Evolutionary conservation across 2,797 vertebrate species (phyloP).

Genomic region (Acipenser oxyrinchus): DNA sequence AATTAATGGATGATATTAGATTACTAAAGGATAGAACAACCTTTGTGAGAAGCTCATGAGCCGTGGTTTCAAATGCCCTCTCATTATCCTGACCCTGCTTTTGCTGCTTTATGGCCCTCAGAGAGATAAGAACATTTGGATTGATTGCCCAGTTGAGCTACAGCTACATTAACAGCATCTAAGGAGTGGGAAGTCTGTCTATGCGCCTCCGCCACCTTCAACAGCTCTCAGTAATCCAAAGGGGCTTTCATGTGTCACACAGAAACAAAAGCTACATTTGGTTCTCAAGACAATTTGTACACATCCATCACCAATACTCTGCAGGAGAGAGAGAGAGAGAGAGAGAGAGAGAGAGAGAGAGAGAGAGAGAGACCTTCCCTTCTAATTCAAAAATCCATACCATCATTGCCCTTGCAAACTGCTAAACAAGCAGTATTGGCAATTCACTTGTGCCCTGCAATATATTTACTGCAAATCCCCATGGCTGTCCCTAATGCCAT

Average conservation of each 20-base stretch:
- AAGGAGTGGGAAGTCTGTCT: not conserved
- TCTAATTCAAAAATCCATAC: slow-evolving; percentile 71
- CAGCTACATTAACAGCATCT: slow-evolving; percentile 26
- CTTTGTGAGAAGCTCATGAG: not conserved
- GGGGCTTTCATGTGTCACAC: slow-evolving; percentile 49
- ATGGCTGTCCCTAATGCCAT: slow-evolving; percentile 47
- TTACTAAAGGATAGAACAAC: not conserved
- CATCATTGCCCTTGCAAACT: slow-evolving; percentile 65
- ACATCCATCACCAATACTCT: slow-evolving; percentile 56
- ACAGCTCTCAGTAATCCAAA: slow-evolving; percentile 42
- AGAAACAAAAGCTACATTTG: slow-evolving; percentile 45
- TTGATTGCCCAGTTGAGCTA: slow-evolving; percentile 27
- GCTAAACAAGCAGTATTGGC: slow-evolving; percentile 72
- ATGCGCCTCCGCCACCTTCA: slow-evolving; percentile 21
- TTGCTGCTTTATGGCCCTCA: not conserved
- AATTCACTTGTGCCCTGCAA: slow-evolving; percentile 68
- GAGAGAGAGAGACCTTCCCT: slow-evolving; percentile 50
- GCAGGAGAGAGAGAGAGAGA: slow-evolving; percentile 45
- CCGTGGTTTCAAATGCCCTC: not conserved
- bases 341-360: slow-evolving; percentile 41
- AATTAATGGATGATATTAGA: not conserved
- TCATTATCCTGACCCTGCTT: slow-evolving; percentile 1
- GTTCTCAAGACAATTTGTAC: slow-evolving; percentile 58
- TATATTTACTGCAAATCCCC: slow-evolving; percentile 65
- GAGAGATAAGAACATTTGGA: not conserved